Evolutionary conservation across 1,140 invertebrate species (phyloP), one percentile per base, ranked within the genome.

Genomic region (Eurosta solidaginis): DNA sequence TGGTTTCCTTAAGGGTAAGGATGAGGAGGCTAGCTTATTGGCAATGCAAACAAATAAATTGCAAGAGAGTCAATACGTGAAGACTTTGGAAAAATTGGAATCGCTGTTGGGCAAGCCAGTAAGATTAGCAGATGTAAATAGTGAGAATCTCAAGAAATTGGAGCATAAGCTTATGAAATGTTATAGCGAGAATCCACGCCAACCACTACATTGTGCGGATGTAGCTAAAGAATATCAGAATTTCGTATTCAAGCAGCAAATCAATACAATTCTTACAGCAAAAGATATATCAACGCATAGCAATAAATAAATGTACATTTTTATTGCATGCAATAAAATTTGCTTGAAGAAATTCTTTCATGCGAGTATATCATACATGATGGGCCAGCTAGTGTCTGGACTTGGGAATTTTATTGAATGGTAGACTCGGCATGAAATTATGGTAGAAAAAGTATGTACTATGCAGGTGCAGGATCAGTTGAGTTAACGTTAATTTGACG

Each of bases 201-300:
- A 76, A 29, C 42, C 78, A 1, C 52, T 78, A n/a, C 5, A 14
- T 20, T 78, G 78, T 20, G 17, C 73, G 6, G 25, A 78, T n/a
- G 20, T 52, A 14, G 78, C 78, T 4, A 75, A 76, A 45, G 29
- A 75, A 22, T 78, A 78, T 76, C 78, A 78, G n/a, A 52, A 78
- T 33, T 78, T 78, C 20, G 44, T 78, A 6, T 76, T 76, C 12
- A 27, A 63, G 36, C 47, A 78, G 25, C 73, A 75, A 75, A 75
- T 45, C 40, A 74, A 76, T 4, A 27, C 36, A 2, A 76, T 78
- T 36, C 33, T 75, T 7, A 75, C 33, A 54, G 27, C 27, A 1
- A 77, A 77, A 22, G 20, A 45, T 29, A 54, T 76, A 42, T 36
- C 29, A 68, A 40, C 33, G 40, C 5, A 42, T 68, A 40, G 20